Percentiles rank a stretch among this genome's conserved stretches.
Conservation (phyloP, 92 coral and sea anemone genomes). For the Chrysogorgia sp. region DNA sequence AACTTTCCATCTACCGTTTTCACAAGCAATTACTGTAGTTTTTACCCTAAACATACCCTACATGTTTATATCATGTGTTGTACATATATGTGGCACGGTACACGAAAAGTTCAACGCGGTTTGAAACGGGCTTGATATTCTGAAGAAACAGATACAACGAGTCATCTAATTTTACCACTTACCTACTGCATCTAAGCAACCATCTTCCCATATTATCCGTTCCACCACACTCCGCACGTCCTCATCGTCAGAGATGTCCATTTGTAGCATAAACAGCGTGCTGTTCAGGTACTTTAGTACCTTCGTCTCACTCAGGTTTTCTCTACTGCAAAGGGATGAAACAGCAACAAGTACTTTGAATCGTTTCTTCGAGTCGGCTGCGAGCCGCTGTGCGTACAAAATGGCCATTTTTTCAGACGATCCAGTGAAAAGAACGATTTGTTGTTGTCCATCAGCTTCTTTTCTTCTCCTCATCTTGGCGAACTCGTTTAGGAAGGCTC, state of each 20-base stretch:
- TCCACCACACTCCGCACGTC: constrained; percentile 76
- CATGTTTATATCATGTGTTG: too few species aligned
- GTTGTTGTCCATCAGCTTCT: constrained; percentile 37
- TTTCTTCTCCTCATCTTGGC: constrained; percentile 63
- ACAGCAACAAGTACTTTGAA: constrained; percentile 89
- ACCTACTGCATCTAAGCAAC: constrained; percentile 90
- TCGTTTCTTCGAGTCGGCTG: constrained; percentile 74
- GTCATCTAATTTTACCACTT: constrained; percentile 46
- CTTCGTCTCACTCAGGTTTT: constrained; percentile 82
- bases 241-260: constrained; percentile 78
- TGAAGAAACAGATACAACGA: too few species aligned
- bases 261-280: constrained; percentile 85
- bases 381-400: constrained; percentile 79
- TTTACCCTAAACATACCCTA: too few species aligned
- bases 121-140: too few species aligned
- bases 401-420: constrained; percentile 83
- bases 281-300: constrained; percentile 75
- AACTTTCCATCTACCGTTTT: too few species aligned
- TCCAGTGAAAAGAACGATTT: constrained; percentile 87
- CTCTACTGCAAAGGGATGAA: constrained; percentile 83
- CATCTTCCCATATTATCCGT: constrained; percentile 87
- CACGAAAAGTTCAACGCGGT: too few species aligned
- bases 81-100: too few species aligned
- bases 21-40: too few species aligned
- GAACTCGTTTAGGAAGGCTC: constrained; percentile 40